A percentile compares a stretch with the other conserved stretches of the same genome.
phyloP scores from a whole-genome alignment of 30 jellyfish, hydroid and myxozoan genomes.

The Haliclystus octoradiatus region DNA sequence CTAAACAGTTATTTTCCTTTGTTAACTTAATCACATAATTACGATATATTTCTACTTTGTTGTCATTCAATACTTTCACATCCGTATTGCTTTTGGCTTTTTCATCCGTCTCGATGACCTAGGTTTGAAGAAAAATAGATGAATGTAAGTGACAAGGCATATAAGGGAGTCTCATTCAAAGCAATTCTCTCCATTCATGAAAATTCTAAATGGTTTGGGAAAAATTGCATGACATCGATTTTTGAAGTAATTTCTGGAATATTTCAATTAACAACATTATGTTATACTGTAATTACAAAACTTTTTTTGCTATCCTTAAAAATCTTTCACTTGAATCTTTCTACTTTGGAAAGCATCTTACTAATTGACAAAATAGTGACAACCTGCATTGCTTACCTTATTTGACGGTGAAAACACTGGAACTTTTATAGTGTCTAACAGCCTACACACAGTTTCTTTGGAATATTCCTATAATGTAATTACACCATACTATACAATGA shows the following conservation, averaged over 20 bases:
- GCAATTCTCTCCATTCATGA: not conserved
- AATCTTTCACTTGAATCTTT: too few species aligned
- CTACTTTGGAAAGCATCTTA: too few species aligned
- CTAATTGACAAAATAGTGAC: too few species aligned
- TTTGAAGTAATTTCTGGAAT: too few species aligned
- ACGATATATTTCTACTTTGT: conserved; percentile 32
- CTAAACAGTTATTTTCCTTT: conserved; percentile 5
- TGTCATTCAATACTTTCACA: conserved; percentile 17
- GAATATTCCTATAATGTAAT: too few species aligned
- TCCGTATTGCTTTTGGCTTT: conserved; percentile 7
- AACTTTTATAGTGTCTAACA: conserved; percentile 2
- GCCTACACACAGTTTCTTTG: not conserved
- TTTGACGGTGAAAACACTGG: conserved; percentile 40
- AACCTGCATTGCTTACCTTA: conserved; percentile 48
- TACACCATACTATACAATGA: too few species aligned
- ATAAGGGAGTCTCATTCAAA: not conserved
- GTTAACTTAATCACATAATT: conserved; percentile 4
- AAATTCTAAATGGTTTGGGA: not conserved
- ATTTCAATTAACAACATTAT: too few species aligned
- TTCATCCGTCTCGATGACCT: conserved; percentile 29
- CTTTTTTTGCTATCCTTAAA: too few species aligned
- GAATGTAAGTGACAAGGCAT: not conserved
- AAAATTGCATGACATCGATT: too few species aligned
- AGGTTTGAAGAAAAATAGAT: conserved; percentile 4
- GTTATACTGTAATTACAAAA: too few species aligned